These are phyloP conservation scores for Toxonevra muliebris DNA, from an alignment of 2,888 invertebrate species.

Conservation along the genomic window DNA sequence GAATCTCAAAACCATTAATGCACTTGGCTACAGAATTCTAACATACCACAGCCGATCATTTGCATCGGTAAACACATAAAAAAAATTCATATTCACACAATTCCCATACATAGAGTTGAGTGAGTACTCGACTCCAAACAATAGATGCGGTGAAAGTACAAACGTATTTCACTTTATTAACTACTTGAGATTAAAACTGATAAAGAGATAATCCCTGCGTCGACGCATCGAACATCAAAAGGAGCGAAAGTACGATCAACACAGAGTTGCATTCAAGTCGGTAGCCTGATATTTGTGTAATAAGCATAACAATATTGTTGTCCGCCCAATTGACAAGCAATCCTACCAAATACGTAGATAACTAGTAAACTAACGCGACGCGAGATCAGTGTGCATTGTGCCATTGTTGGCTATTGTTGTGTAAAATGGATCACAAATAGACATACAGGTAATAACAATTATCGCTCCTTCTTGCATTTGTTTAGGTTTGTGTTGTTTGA, in stretches of 20 bases:
- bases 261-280: constrained; percentile 40
- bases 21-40: too few relatives aligned
- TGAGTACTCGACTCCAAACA: constrained; percentile 38
- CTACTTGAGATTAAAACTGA: constrained; percentile 63
- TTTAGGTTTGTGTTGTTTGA: constrained; percentile 9
- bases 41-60: constrained; percentile 25
- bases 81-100: constrained; percentile 1
- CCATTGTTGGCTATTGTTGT: constrained; percentile 26
- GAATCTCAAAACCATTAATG: too few relatives aligned
- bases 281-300: constrained; percentile 58
- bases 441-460: too few relatives aligned
- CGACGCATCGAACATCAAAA: constrained; percentile 40
- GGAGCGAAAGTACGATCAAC: not conserved
- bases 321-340: constrained; percentile 57
- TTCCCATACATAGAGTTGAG: not conserved
- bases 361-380: constrained; percentile 23
- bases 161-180: constrained; percentile 62
- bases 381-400: constrained; percentile 22
- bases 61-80: constrained; percentile 24
- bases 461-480: too few relatives aligned
- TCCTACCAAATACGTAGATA: constrained; percentile 24
- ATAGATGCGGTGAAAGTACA: constrained; percentile 57
- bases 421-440: constrained; percentile 53
- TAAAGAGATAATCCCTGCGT: constrained; percentile 60
- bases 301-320: constrained; percentile 61